phyloP scores from a whole-genome alignment of 2,888 invertebrate species.

The Ctena decussata region DNA sequence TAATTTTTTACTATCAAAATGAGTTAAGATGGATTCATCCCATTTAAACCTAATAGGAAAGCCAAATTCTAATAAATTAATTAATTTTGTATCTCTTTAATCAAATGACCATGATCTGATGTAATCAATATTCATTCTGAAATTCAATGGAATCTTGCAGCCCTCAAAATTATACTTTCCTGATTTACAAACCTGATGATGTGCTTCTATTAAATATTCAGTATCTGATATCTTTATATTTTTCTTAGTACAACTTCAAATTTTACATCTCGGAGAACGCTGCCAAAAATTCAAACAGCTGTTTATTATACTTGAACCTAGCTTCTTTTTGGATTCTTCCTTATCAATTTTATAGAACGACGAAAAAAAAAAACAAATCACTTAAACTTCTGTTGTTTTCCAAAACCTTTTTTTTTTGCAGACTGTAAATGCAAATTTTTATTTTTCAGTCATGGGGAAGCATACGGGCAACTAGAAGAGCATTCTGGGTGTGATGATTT shows the following conservation, averaged over 20 bases:
- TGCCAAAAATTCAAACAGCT: not conserved
- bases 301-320: no score
- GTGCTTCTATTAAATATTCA: not conserved
- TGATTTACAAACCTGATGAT: not conserved
- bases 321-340: not conserved
- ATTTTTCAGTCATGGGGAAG: not conserved
- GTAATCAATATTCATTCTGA: not conserved
- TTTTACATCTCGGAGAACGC: not conserved
- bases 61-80: conserved; percentile 6
- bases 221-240: not conserved
- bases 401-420: not conserved
- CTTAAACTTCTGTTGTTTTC: not conserved
- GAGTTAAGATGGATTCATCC: not conserved
- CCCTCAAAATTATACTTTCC: not conserved
- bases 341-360: not conserved
- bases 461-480: not conserved
- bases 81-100: not conserved
- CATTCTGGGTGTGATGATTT: not conserved
- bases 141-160: not conserved
- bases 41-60: not conserved
- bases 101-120: not conserved
- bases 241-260: not conserved
- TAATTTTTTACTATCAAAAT: not conserved
- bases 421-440: no score
- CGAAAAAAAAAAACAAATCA: not conserved